Base-by-base conservation (phyloP, 2,113 vertebrate species). In the Bubo scandiacus region DNA sequence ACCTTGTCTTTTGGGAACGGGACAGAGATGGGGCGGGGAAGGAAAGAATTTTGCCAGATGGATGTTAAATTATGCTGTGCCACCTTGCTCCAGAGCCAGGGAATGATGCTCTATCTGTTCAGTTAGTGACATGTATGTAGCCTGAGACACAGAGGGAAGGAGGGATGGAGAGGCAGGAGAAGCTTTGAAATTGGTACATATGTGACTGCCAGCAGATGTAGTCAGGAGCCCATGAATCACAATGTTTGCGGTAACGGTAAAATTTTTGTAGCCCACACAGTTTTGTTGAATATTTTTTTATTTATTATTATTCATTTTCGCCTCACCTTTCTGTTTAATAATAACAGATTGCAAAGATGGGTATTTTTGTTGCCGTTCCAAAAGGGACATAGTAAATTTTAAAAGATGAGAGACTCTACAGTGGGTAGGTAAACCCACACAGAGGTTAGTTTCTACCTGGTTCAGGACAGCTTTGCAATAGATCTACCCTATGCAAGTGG, bases 91-190 rank as follows among this genome's bases (percentile, higher is more conserved):
- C 49, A 61, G 84, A 85, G n/a, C 30, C 43, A 34, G 57, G 52
- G 86, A 63, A 25, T 23, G 61, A 34, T 92, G 70, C 47, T 26
- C 1, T 4, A 36, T 58, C 49, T 88, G 34, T 85, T 66, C 38
- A 42, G 11, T 59, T n/a, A 38, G 57, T 4, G 3, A 11, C 22
- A 5, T 25, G 5, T 26, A 5, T 13, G 51, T 51, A 68, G 47
- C 18, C 23, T 72, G 85, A 61, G 66, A 59, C 43, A 19, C 1
- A 0, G 55, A 63, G 49, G 0, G 62, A 61, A 52, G 0, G 67
- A 61, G 63, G 32, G 27, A 25, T 32, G 57, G 55, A 68, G 49
- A 79, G 32, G 26, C 36, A 55, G n/a, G 68, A 59, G 84, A 42
- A 34, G 17, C 20, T 66, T 74, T 26, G 38, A 72, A 70, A 65